Evolutionary conservation across 1,140 invertebrate genomes (phyloP).

Genomic region (Polypedilum pembai): DNA sequence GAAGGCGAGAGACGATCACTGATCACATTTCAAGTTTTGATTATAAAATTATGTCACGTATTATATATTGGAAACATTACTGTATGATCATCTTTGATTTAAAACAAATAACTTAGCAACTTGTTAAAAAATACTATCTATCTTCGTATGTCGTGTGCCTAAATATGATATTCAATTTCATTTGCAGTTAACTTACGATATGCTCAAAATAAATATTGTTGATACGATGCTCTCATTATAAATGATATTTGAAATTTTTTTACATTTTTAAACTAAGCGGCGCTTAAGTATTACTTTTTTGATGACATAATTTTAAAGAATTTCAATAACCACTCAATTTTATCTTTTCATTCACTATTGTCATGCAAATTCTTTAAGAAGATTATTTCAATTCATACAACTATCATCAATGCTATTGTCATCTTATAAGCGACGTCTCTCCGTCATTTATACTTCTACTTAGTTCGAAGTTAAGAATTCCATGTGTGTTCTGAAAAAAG

Average conservation of each 20-base stretch:
- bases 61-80: too few species aligned
- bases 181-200: too few species aligned
- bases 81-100: too few species aligned
- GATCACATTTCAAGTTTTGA: not conserved
- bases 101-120: too few species aligned
- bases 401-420: not conserved
- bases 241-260: too few species aligned
- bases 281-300: too few species aligned
- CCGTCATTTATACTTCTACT: not conserved
- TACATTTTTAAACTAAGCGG: too few species aligned
- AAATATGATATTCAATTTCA: not conserved
- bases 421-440: not conserved
- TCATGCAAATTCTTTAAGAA: conserved; percentile 28
- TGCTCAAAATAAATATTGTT: too few species aligned
- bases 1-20: not conserved
- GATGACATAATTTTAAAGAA: not conserved
- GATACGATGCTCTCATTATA: too few species aligned
- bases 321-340: conserved; percentile 24
- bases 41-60: not conserved
- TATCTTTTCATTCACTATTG: not conserved
- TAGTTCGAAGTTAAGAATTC: not conserved
- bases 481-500: too few species aligned
- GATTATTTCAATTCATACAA: conserved; percentile 21
- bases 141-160: not conserved
- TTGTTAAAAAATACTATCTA: not conserved